A percentile compares a stretch with the other conserved stretches of the same genome.
phyloP scores from a whole-genome alignment of 2,888 invertebrate species.

The Nasonia oneida region DNA sequence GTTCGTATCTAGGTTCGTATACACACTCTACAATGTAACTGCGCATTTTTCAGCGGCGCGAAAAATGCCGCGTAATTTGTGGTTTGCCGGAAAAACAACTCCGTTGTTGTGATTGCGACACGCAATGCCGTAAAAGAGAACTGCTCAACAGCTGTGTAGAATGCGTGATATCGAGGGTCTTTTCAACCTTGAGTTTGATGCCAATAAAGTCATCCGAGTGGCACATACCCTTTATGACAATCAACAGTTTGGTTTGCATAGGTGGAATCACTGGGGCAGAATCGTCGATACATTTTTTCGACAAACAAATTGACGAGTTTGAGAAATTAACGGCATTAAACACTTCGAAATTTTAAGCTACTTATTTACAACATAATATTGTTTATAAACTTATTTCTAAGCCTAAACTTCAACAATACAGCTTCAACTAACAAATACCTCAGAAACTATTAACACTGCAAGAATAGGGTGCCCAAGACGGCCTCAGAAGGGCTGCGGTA shows the following conservation, averaged over 20 bases:
- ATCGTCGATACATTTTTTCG: not conserved
- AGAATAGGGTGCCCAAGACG: not conserved
- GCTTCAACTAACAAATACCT: no score
- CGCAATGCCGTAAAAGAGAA: not conserved
- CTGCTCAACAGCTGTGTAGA: not conserved
- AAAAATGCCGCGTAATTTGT: not conserved
- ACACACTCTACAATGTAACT: not conserved
- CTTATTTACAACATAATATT: no score
- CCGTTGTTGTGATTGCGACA: not conserved
- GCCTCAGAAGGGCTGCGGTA: not conserved
- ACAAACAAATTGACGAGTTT: no score
- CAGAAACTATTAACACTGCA: no score
- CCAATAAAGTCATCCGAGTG: constrained; percentile 5
- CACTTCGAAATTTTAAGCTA: no score
- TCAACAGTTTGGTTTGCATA: not conserved
- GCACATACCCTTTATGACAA: not conserved
- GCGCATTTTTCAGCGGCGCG: not conserved
- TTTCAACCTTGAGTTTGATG: constrained; percentile 17
- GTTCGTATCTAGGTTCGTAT: not conserved
- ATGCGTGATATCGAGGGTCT: not conserved
- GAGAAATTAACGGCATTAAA: no score
- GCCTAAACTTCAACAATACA: no score
- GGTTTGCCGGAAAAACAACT: not conserved
- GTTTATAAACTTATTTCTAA: no score
- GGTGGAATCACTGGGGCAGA: not conserved